Conservation (phyloP, 2,888 invertebrate genomes). For the Ichneumoninae sp. region DNA sequence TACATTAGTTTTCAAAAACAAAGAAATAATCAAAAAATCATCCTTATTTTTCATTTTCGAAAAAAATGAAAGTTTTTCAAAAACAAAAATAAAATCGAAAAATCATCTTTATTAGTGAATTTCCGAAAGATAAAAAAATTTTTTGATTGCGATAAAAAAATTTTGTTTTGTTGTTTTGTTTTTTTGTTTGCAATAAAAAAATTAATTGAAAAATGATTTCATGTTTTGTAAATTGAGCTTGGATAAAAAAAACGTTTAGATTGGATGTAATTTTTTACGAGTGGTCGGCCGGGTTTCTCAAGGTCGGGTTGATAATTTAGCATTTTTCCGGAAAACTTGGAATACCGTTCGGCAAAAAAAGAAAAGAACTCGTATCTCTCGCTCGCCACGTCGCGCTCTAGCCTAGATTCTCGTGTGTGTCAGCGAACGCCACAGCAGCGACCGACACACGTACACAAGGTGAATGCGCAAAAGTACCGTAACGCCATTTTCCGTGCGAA, state of each 20-base stretch:
- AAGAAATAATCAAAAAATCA: not conserved
- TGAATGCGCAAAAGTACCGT: slow-evolving; percentile 80
- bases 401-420: slow-evolving; percentile 73
- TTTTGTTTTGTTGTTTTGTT: too few species aligned
- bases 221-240: not conserved
- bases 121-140: not conserved
- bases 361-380: slow-evolving; percentile 19
- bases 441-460: slow-evolving; percentile 53
- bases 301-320: not conserved
- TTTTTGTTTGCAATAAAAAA: not conserved
- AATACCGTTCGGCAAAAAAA: slow-evolving; percentile 9
- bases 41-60: not conserved
- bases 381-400: slow-evolving; percentile 66
- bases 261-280: not conserved
- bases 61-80: not conserved
- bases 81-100: too few species aligned
- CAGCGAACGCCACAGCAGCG: slow-evolving; percentile 66
- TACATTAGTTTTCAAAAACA: not conserved
- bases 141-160: not conserved
- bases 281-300: not conserved
- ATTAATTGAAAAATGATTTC: not conserved
- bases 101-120: not conserved
- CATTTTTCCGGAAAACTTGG: not conserved
- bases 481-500: slow-evolving; percentile 79
- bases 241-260: not conserved